Base-by-base conservation (phyloP, 2,113 vertebrate species). In the Macroglossus sobrinus region DNA sequence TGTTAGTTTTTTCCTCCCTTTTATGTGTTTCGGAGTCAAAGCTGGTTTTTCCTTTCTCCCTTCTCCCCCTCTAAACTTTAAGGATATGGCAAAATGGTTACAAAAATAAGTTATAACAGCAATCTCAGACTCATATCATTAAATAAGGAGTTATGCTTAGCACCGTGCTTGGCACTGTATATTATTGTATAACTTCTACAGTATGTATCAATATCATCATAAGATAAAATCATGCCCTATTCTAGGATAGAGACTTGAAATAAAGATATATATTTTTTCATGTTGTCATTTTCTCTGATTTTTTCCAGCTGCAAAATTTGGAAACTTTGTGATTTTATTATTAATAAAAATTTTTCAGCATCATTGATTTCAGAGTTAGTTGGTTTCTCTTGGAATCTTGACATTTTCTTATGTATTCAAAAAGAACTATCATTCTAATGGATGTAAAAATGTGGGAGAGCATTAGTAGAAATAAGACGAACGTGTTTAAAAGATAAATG, bases 401-500 rank as follows among this genome's bases (percentile, higher is more conserved):
- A 66, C 19, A 91, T 89, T 89, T 95, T 63, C 28, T 81, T 75
- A 69, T 74, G 30, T 87, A 89, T 86, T 53, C 87, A 35, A 80
- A 96, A 92, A 93, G 33, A 82, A 89, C 1, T 68, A 89, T 86
- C 45, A 95, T 40, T 71, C 30, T 74, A 89, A 50, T 4, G 7
- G 59, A 76, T 94, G 33, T 61, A 85, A 92, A 88, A 84, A 92
- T 40, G 4, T 74, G 40, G 26, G 19, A 85, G 15, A 66, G 26
- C 10, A 57, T 87, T 86, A 86, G 61, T 35, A 84, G 61, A 94
- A 96, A 76, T 16, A 92, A 53, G 24, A 89, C 38, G 16, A 84
- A 85, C 71, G 21, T 80, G 35, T 93, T 95, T 89, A 95, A 93
- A 92, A 94, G 30, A 95, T 61, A 94, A 85, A 74, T 82, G 53